Evolutionary conservation across 64 coral and sea anemone species (phyloP), one percentile per base, ranked within the genome.

Genomic region (Montipora cactus): DNA sequence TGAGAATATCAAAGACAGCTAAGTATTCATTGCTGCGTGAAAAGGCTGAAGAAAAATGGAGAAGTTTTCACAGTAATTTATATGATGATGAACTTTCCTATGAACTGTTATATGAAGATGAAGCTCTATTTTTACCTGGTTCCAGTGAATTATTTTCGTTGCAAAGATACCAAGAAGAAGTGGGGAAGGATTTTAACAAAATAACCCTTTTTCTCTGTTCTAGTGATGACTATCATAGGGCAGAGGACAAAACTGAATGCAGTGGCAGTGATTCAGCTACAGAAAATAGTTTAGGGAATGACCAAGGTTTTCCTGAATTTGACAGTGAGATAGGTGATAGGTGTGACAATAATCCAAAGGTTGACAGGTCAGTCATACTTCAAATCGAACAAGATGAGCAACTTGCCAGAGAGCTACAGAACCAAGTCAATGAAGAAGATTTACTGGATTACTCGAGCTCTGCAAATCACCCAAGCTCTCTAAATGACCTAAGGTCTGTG

Each of bases 131-230:
- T 84, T 21, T 95, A 76, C 93, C 94, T n/a, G 89, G 89, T 13
- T 84, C 88, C 61, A 47, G 5, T 47, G 89, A 91, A 47, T 7
- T 51, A 8, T 68, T 66, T 13, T 80, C 81, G 19, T 57, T 95
- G n/a, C 57, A 73, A 18, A 64, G 80, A 76, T 93, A 96, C 77
- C 55, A 84, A 44, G 95, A 96, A 76, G 95, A 92, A 61, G 44
- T 93, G 45, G 81, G 90, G 5, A 96, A 85, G 76, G 95, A 96
- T 51, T 96, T 89, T 44, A 96, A 96, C 47, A 87, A 87, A 21
- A 93, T 96, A 46, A 67, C 59, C 21, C 55, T 93, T 19, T 96
- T 76, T 72, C 87, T 96, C 19, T 92, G 95, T 78, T 59, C 78
- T 73, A 23, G 87, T 80, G 84, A 88, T 67, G 94, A 92, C 90